Percentiles rank a stretch among this genome's conserved stretches.
Evolutionary conservation across 2,888 invertebrate genomes (phyloP).

Genomic region (Campoletis raptor): DNA sequence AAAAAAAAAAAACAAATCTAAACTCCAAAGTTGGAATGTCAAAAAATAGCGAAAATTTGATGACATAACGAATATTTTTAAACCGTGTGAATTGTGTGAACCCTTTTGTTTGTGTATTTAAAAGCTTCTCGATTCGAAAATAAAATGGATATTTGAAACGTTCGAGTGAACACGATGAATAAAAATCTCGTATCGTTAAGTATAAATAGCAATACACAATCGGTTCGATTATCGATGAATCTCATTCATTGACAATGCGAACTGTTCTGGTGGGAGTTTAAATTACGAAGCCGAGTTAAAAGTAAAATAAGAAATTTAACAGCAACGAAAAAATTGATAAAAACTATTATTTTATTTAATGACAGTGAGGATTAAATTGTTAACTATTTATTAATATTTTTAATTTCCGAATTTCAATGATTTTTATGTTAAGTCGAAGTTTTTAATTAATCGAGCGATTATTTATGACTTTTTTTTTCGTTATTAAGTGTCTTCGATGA

Average conservation of each 20-base stretch:
- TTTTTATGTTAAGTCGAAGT: neutral
- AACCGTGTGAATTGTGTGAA: conserved; percentile 35
- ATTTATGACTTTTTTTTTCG: neutral
- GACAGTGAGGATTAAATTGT: neutral
- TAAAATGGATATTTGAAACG: conserved; percentile 41
- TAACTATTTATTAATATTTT: neutral
- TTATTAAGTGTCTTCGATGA: neutral
- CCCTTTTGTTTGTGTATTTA: conserved; percentile 44
- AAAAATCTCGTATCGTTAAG: conserved; percentile 12
- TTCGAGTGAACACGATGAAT: conserved; percentile 61
- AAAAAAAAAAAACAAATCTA: neutral
- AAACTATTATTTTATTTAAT: neutral
- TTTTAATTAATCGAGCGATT: neutral
- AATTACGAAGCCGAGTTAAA: conserved; percentile 21
- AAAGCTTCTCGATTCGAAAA: conserved; percentile 28
- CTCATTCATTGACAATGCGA: conserved; percentile 22
- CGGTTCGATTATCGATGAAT: conserved; percentile 1
- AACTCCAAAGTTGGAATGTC: neutral
- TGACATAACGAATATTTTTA: conserved; percentile 4
- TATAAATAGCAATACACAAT: neutral
- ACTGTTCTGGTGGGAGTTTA: neutral
- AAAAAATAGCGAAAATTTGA: neutral
- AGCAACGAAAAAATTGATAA: neutral
- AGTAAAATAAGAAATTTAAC: neutral
- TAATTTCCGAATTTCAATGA: neutral